Conservation (phyloP, 2,113 vertebrate species). For the Henicopernis longicauda region DNA sequence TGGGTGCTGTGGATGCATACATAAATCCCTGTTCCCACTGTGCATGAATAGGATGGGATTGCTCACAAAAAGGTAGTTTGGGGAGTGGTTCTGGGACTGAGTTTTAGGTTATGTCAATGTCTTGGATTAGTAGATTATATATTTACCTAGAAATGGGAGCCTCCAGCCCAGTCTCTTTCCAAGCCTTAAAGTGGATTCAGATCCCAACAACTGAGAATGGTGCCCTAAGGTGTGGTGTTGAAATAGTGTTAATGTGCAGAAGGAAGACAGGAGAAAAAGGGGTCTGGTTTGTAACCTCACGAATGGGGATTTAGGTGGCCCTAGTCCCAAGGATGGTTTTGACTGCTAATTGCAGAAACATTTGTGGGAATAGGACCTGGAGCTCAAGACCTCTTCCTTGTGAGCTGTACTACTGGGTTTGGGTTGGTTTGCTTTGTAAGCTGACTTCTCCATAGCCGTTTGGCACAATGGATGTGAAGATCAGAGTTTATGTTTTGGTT, state of each 20-base stretch:
- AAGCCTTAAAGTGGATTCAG: background rate
- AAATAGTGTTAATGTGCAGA: background rate
- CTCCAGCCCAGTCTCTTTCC: background rate
- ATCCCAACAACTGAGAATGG: rapidly evolving
- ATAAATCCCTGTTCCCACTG: rapidly evolving
- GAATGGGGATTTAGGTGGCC: background rate
- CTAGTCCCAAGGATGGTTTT: background rate
- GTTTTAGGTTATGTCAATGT: background rate
- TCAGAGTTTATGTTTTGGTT: background rate
- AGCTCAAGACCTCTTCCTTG: background rate
- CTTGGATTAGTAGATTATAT: too few relatives aligned
- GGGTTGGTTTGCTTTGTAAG: background rate
- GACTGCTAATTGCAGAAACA: background rate
- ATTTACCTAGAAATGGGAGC: background rate
- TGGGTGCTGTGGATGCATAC: rapidly evolving
- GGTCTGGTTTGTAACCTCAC: background rate
- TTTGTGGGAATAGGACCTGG: too few relatives aligned
- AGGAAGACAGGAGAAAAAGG: background rate
- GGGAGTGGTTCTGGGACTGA: background rate
- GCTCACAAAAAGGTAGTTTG: background rate
- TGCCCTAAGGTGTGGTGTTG: background rate
- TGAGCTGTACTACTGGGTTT: background rate
- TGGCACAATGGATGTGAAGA: background rate
- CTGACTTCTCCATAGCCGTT: background rate
- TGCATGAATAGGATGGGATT: rapidly evolving